Evolutionary conservation across 2,888 invertebrate species (phyloP).

Genomic region (Latheticus oryzae): DNA sequence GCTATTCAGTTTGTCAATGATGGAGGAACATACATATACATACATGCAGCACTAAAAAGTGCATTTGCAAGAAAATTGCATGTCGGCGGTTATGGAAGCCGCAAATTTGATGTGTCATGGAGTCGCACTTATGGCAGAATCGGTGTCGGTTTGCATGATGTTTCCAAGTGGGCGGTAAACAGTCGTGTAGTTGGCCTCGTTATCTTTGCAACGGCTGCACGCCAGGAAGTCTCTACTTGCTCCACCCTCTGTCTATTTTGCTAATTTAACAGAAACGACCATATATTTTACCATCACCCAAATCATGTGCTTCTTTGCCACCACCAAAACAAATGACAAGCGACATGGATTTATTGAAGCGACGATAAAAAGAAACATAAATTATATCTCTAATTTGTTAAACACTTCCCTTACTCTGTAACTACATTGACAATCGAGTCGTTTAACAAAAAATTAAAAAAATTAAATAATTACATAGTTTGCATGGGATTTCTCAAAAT

Average conservation of each 20-base stretch:
- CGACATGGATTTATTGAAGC: constrained; percentile 13
- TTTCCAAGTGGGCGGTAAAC: constrained; percentile 40
- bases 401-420: background rate
- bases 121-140: constrained; percentile 22
- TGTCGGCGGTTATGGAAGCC: background rate
- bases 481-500: too few relatives aligned
- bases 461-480: too few relatives aligned
- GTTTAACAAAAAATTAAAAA: too few relatives aligned
- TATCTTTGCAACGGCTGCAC: constrained; percentile 38
- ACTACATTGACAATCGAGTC: too few relatives aligned
- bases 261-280: constrained; percentile 28
- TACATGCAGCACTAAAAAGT: background rate
- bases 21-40: too few relatives aligned
- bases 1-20: too few relatives aligned
- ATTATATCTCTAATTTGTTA: constrained; percentile 13
- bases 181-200: constrained; percentile 28
- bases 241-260: constrained; percentile 38
- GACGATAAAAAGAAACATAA: constrained; percentile 4
- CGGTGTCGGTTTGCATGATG: constrained; percentile 34
- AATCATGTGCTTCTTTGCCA: constrained; percentile 13
- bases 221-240: constrained; percentile 37
- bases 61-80: constrained; percentile 1
- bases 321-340: constrained; percentile 15
- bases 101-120: constrained; percentile 23
- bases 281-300: constrained; percentile 15